A percentile compares a stretch with the other conserved stretches of the same genome.
phyloP scores from a whole-genome alignment of 2,888 invertebrate genomes.

The Pantelozetes paolii region DNA sequence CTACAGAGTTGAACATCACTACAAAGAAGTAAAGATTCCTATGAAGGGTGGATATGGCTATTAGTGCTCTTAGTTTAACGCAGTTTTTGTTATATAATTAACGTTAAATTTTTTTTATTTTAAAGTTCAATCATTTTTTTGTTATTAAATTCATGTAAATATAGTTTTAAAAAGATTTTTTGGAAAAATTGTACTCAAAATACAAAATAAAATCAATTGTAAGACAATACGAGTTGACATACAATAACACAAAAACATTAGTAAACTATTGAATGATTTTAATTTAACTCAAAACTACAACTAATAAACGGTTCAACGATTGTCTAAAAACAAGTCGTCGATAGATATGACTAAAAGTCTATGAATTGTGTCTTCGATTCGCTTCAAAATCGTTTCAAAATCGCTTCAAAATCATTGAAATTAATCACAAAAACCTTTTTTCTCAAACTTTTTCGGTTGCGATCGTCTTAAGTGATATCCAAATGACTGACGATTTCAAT shows the following conservation, averaged over 20 bases:
- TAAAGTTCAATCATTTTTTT: background rate
- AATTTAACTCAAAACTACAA: background rate
- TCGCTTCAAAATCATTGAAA: too few species aligned
- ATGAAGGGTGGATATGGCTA: constrained; percentile 41
- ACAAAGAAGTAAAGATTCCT: constrained; percentile 45
- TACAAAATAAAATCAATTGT: background rate
- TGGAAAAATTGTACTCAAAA: background rate
- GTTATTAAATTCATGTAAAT: background rate
- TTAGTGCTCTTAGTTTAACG: background rate
- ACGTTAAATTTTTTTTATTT: background rate
- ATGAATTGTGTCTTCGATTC: background rate
- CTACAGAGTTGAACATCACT: constrained; percentile 43
- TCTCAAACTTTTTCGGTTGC: background rate
- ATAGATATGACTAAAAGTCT: too few species aligned
- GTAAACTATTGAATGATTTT: background rate
- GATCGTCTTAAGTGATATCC: background rate
- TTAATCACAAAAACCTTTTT: too few species aligned
- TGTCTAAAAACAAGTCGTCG: background rate
- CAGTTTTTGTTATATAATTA: background rate
- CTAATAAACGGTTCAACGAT: background rate
- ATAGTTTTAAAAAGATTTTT: background rate
- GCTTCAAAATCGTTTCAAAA: background rate
- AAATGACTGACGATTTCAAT: background rate
- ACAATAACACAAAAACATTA: background rate
- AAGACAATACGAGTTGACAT: background rate